A percentile compares a stretch with the other conserved stretches of the same genome.
phyloP scores from a whole-genome alignment of 2,888 invertebrate species.

The Drosophila cracens region DNA sequence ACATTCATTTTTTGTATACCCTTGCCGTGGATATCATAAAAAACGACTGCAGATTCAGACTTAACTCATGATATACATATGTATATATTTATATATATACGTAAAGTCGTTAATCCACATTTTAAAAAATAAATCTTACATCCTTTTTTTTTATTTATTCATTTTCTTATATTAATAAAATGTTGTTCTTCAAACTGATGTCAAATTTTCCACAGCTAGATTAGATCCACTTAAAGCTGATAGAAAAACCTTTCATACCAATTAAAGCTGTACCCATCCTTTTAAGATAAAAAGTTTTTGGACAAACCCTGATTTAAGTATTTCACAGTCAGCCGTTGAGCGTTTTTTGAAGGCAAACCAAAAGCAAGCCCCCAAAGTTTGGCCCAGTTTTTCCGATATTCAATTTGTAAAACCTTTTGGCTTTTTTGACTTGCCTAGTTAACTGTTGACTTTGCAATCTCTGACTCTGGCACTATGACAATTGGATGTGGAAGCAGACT shows the following conservation, averaged over 20 bases:
- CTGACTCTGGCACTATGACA: conserved; percentile 41
- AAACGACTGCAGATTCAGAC: not conserved
- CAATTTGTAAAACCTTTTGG: conserved; percentile 76
- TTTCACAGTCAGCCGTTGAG: conserved; percentile 16
- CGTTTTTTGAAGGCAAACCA: conserved; percentile 21
- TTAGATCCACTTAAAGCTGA: not conserved
- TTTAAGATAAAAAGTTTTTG: conserved; percentile 1
- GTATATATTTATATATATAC: not conserved
- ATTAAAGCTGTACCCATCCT: conserved; percentile 29
- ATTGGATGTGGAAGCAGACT: conserved; percentile 47
- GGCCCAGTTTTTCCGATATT: conserved; percentile 63
- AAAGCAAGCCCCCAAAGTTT: conserved; percentile 40
- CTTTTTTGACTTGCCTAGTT: conserved; percentile 72
- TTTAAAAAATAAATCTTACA: not conserved
- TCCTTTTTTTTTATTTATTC: not conserved
- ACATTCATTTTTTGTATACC: not conserved
- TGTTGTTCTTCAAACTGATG: not conserved
- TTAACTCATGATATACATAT: not conserved
- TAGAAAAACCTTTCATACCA: conserved; percentile 10
- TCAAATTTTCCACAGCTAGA: not conserved
- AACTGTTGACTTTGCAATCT: conserved; percentile 63
- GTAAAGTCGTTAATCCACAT: not conserved
- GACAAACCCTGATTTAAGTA: conserved; percentile 33
- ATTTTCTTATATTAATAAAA: not conserved
- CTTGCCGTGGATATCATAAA: not conserved